Conservation (phyloP, 92 coral and sea anemone genomes). For the Parazoanthus darwini region DNA sequence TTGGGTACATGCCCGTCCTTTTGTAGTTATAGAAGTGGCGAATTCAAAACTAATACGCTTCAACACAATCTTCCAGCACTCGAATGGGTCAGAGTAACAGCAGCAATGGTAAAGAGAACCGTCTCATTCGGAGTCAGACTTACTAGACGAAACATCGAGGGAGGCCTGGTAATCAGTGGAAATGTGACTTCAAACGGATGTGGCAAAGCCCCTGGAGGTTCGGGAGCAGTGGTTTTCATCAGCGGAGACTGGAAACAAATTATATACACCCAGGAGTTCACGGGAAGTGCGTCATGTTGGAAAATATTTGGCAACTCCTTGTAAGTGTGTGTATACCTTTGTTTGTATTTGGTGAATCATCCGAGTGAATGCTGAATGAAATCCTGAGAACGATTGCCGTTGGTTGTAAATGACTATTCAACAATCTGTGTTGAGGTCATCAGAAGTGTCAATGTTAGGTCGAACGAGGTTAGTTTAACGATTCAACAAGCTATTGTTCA, state of each 20-base stretch:
- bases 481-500: neutral
- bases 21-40: no score
- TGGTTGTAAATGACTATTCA: no score
- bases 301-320: conserved; percentile 37
- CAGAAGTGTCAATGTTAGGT: neutral
- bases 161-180: conserved; percentile 17
- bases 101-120: conserved; percentile 3
- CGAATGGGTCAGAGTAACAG: conserved; percentile 8
- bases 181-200: conserved; percentile 18
- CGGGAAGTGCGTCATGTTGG: conserved; percentile 37
- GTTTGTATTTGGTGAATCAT: no score
- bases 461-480: neutral
- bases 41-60: neutral
- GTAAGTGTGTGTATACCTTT: neutral
- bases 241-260: conserved; percentile 37
- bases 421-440: no score
- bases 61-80: neutral
- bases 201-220: conserved; percentile 3
- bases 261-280: conserved; percentile 35
- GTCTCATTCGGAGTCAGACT: neutral
- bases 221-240: conserved; percentile 20
- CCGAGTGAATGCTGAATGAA: no score
- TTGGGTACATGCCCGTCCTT: no score
- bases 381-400: no score
- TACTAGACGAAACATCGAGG: neutral